A percentile compares a stretch with the other conserved stretches of the same genome.
Conservation (phyloP, 2,888 invertebrate genomes). For the Athalia circularis region DNA sequence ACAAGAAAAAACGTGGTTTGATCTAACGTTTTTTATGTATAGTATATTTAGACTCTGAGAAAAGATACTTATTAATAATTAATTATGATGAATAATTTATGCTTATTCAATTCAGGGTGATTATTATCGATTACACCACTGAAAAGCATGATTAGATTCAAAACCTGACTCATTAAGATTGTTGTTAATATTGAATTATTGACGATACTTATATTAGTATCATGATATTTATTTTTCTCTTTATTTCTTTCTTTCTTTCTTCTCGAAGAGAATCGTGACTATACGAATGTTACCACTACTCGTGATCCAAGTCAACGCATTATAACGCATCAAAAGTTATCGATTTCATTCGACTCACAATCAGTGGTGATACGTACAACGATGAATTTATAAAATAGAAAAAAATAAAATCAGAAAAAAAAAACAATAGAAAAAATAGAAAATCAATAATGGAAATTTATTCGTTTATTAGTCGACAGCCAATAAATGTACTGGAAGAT, state of each 20-base stretch:
- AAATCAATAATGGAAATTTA: not conserved
- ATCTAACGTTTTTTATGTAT: slow-evolving; percentile 77
- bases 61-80: slow-evolving; percentile 14
- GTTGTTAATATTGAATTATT: not conserved
- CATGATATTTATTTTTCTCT: not conserved
- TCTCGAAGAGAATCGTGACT: not conserved
- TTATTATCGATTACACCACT: not conserved
- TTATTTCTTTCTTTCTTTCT: not conserved
- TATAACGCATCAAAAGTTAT: too few species aligned
- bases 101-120: not conserved
- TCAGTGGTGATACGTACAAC: too few species aligned
- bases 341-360: too few species aligned
- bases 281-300: too few species aligned
- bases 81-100: not conserved
- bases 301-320: too few species aligned
- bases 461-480: not conserved
- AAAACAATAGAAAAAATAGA: not conserved
- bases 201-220: not conserved
- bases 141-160: not conserved
- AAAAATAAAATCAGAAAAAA: too few species aligned
- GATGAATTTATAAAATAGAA: too few species aligned
- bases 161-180: not conserved
- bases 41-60: slow-evolving; percentile 1
- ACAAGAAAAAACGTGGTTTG: slow-evolving; percentile 93
- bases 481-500: not conserved